Evolutionary conservation across 2,888 invertebrate species (phyloP), one percentile per base, ranked within the genome.

Genomic region (Drosophila falleni): DNA sequence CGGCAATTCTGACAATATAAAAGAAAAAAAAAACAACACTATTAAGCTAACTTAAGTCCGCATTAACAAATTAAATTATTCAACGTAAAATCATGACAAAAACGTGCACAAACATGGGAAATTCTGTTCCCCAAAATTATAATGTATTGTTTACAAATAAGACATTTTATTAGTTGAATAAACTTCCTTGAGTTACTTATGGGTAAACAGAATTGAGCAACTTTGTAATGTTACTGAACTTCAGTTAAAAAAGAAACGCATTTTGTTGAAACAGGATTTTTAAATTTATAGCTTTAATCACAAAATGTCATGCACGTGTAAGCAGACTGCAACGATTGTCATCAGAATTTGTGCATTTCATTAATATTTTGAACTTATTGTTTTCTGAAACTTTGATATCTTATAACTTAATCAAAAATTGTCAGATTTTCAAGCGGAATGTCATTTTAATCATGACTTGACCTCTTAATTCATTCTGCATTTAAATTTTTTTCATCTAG

Each of bases 191-290:
- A 46, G 50, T 54, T 39, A 61, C 53, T 41, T 8, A 39, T 26
- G 19, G 33, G 26, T 33, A 19, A 50, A 47, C 31, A 58, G 35
- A 44, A 41, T 41, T 29, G 33, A 50, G 37, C 44, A 63, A 37
- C 50, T 65, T 65, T 62, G 0, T 26, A 35, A 66, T 66, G 76
- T 77, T 79, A 74, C 41, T 79, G 79, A 77, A 77, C 76, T 70
- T 53, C 10, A 19, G 6, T n/a, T 13, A 50, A 53, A 66, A 35
- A 49, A 55, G 23, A 60, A 72, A 46, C 78, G 53, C 55, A 72
- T 63, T 67, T 62, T 50, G 10, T 69, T 42, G 50, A 4, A 74
- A 76, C 74, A 54, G 61, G 76, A 79, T 74, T 62, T 58, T 42
- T 5, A 49, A 58, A 84, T 85, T 85, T 68, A 85, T 71, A 72